Evolutionary conservation across 2,888 invertebrate species (phyloP).

Genomic region (Melanostoma scalare): DNA sequence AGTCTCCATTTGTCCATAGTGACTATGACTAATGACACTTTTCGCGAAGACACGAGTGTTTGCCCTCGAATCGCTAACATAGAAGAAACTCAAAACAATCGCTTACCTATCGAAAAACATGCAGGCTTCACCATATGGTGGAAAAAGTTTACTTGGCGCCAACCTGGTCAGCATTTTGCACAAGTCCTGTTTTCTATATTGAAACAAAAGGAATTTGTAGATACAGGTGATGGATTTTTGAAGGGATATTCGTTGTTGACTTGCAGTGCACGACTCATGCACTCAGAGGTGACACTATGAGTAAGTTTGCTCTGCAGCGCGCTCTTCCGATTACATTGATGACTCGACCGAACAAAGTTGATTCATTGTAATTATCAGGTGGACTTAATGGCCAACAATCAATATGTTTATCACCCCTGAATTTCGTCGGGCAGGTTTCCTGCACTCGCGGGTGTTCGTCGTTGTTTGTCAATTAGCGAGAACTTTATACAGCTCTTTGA

Average conservation of each 20-base stretch:
- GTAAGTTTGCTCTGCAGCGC: slow-evolving; percentile 39
- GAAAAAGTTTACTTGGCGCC: slow-evolving; percentile 50
- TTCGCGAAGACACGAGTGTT: slow-evolving; percentile 38
- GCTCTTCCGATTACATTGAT: slow-evolving; percentile 52
- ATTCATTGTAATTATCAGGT: slow-evolving; percentile 71
- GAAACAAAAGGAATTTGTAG: slow-evolving; percentile 65
- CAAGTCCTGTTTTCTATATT: slow-evolving; percentile 35
- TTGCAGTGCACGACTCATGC: slow-evolving; percentile 48
- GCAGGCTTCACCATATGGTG: neutral
- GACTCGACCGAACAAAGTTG: slow-evolving; percentile 62
- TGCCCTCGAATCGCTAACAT: slow-evolving; percentile 39
- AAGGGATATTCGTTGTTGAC: slow-evolving; percentile 44
- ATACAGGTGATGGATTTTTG: slow-evolving; percentile 70
- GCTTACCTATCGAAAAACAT: slow-evolving; percentile 38
- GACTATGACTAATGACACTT: slow-evolving; percentile 65
- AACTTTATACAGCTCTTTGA: slow-evolving; percentile 59
- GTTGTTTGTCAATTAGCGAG: slow-evolving; percentile 67
- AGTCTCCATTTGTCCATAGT: slow-evolving; percentile 49
- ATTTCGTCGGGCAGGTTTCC: slow-evolving; percentile 59
- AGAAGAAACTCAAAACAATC: slow-evolving; percentile 47
- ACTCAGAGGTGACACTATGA: slow-evolving; percentile 63
- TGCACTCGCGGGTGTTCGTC: slow-evolving; percentile 42
- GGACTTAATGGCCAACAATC: slow-evolving; percentile 69
- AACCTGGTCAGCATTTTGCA: slow-evolving; percentile 60
- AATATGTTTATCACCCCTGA: slow-evolving; percentile 69